phyloP scores from a whole-genome alignment of 2,888 invertebrate species.

The Tenthredo mesomela region DNA sequence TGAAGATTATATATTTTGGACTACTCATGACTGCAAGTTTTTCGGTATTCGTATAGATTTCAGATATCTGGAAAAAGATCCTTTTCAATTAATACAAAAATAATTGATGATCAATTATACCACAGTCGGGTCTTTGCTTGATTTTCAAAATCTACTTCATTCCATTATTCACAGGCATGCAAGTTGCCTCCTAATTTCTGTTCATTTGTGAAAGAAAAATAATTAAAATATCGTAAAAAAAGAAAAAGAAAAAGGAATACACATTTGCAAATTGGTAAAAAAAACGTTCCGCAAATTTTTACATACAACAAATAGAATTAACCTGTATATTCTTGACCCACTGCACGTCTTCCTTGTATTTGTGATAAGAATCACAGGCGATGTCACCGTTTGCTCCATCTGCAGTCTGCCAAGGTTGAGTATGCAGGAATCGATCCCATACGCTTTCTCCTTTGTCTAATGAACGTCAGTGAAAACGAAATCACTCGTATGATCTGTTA shows the following conservation, averaged over 20 bases:
- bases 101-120: too few relatives aligned
- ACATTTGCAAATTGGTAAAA: too few relatives aligned
- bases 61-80: not conserved
- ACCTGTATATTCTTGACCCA: slow-evolving; percentile 81
- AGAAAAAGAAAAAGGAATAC: too few relatives aligned
- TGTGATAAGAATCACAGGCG: slow-evolving; percentile 85
- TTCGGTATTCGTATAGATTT: not conserved
- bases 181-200: too few relatives aligned
- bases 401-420: slow-evolving; percentile 78
- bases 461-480: slow-evolving; percentile 43
- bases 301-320: slow-evolving; percentile 30
- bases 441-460: slow-evolving; percentile 84
- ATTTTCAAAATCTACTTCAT: too few relatives aligned
- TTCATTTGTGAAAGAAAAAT: too few relatives aligned
- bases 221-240: too few relatives aligned
- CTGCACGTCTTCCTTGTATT: slow-evolving; percentile 81
- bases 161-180: too few relatives aligned
- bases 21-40: not conserved
- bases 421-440: slow-evolving; percentile 85
- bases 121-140: too few relatives aligned
- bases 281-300: not conserved
- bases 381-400: slow-evolving; percentile 82
- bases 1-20: too few relatives aligned
- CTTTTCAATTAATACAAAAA: too few relatives aligned
- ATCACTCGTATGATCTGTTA: too few relatives aligned